Base-by-base conservation (phyloP, 2,888 invertebrate species). In the Xylota segnis region DNA sequence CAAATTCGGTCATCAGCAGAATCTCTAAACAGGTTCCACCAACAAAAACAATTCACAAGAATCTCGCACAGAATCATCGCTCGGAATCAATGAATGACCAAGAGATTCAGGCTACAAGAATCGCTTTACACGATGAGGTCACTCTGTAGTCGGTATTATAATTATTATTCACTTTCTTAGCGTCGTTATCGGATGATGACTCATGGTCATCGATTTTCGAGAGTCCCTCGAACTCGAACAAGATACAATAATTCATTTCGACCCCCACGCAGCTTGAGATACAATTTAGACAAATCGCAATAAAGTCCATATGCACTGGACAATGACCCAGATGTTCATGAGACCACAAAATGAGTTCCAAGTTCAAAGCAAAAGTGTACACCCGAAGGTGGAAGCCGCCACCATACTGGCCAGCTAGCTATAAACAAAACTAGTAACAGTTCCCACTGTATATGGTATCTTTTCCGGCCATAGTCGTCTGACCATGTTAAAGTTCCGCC, bases 281-380 rank as follows among this genome's bases (percentile, higher is more conserved):
- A 66, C 40, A 27, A 56, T 32, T 23, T 54, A 40, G 14, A 6
- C 34, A 45, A 18, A 61, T 63, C 18, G 47, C 59, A 47, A 50
- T 32, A 47, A 63, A 47, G 56, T 81, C 75, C 61, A 61, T 45
- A 43, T 56, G 23, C 47, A 14, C 52, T 65, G 74, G 58, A 63
- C 78, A 74, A 56, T 78, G 78, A 84, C 79, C 83, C 52, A 84
- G 29, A 70, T 84, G 70, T 58, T 27, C 43, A 75, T 16, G 18
- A 45, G 45, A 78, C 65, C 43, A 43, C 43, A 66, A 37, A 78
- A 83, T 74, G 43, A 70, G 76, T 71, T 76, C 70, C 76, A 71
- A 81, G 81, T 86, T 86, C 65, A 76, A 71, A 76, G 76, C 81
- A 76, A 76, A 81, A 81, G 76, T 81, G 61, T n/a, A n/a, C 59